Percentiles rank a stretch among this genome's conserved stretches.
Evolutionary conservation across 2,113 vertebrate genomes (phyloP).

Genomic region (Gila orcuttii): DNA sequence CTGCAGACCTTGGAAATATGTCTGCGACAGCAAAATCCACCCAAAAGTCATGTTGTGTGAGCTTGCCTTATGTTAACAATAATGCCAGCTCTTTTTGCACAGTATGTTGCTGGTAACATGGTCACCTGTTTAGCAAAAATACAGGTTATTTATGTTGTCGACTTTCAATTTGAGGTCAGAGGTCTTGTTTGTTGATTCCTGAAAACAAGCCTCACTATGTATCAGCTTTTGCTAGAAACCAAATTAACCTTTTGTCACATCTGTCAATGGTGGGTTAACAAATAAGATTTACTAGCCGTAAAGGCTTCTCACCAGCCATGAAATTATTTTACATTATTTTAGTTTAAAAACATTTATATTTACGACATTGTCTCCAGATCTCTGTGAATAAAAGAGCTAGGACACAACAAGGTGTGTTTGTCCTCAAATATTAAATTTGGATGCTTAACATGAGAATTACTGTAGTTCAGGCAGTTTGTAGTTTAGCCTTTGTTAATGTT

Average conservation of each 20-base stretch:
- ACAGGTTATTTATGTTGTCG: background rate
- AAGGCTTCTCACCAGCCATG: background rate
- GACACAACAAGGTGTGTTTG: background rate
- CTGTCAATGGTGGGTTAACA: background rate
- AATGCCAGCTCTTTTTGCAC: background rate
- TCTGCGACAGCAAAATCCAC: too few relatives aligned
- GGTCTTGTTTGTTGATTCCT: background rate
- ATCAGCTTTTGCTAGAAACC: too few relatives aligned
- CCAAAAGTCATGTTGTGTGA: too few relatives aligned
- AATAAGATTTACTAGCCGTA: background rate
- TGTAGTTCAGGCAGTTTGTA: too few relatives aligned
- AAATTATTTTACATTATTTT: background rate
- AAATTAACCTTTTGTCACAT: background rate
- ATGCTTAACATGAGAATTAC: too few relatives aligned
- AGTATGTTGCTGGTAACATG: background rate
- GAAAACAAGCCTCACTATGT: background rate
- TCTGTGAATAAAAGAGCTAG: background rate
- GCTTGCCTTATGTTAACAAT: background rate
- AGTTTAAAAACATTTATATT: background rate
- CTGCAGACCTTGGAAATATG: too few relatives aligned
- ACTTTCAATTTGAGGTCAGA: background rate
- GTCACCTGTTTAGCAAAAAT: background rate
- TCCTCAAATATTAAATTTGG: background rate
- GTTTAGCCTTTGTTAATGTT: too few relatives aligned
- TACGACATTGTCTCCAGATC: too few relatives aligned